Conservation (phyloP, 2,888 invertebrate genomes). For the Noctua janthina region DNA sequence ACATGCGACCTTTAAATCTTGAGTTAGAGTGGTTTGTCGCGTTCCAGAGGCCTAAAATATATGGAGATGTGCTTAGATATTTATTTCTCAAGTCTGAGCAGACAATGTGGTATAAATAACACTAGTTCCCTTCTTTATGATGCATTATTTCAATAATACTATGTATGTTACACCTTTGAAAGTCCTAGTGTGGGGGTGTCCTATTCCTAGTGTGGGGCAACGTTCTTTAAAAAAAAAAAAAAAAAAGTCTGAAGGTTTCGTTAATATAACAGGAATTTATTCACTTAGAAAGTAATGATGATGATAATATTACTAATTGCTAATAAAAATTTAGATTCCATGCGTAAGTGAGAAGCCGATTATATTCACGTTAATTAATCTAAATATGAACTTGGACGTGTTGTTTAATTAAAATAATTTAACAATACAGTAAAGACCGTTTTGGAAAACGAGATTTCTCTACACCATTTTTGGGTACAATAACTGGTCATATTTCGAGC, state of each 20-base stretch:
- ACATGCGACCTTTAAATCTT: slow-evolving; percentile 37
- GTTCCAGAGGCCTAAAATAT: slow-evolving; percentile 30
- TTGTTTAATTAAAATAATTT: slow-evolving; percentile 58
- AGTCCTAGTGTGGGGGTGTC: neutral
- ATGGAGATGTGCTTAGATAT: slow-evolving; percentile 34
- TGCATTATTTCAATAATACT: slow-evolving; percentile 1
- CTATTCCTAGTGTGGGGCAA: too few relatives aligned
- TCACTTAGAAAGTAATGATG: slow-evolving; percentile 11
- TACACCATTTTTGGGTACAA: slow-evolving; percentile 74
- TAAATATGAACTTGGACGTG: neutral
- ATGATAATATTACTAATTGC: neutral
- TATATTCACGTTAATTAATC: slow-evolving; percentile 14
- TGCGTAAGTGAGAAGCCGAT: slow-evolving; percentile 25
- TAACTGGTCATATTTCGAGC: slow-evolving; percentile 63
- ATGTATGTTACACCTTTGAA: neutral
- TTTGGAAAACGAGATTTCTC: slow-evolving; percentile 79
- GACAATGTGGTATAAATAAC: slow-evolving; percentile 22
- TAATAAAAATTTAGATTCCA: neutral
- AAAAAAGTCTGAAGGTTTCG: too few relatives aligned
- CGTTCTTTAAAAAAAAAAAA: too few relatives aligned
- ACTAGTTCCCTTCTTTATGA: neutral
- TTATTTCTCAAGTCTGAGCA: slow-evolving; percentile 4
- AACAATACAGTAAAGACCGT: slow-evolving; percentile 63
- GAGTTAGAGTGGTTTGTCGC: slow-evolving; percentile 2
- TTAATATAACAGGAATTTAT: neutral